Evolutionary conservation across 2,113 vertebrate species (phyloP), one percentile per base, ranked within the genome.

Genomic region (Lipophrys pholis): DNA sequence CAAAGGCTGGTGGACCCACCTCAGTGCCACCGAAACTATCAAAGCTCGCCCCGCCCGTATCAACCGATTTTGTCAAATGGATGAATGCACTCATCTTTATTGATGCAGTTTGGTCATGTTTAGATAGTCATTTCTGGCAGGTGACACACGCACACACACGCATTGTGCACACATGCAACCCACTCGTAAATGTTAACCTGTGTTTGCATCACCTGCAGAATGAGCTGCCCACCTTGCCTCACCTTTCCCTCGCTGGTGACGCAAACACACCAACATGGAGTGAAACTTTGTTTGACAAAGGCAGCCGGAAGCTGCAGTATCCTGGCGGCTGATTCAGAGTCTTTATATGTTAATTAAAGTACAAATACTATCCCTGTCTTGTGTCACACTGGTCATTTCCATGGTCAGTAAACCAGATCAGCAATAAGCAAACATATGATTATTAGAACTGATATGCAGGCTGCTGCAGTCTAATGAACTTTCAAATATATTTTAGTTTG

Each of bases 141-240:
- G 43, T 0, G 0, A 55, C 2, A 12, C n/a, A 12, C 8, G 8
- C 11, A 1, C 40, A 49, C 17, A 14, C 54, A 38, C 65, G 52
- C 71, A 11, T n/a, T n/a, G n/a, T n/a, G n/a, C 30, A 43, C 21
- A 30, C 21, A 30, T 6, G 51, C 41, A 59, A 21, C 48, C 5
- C 10, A 0, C 53, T n/a, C 50, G 57, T 55, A 30, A 83, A 67
- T 70, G 67, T 87, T 84, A 78, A 73, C 65, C 54, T 66, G 41
- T 6, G 57, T 51, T 83, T 82, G 81, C 81, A 84, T 86, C 87
- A 76, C 52, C 16, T 79, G 58, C 65, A 12, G n/a, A 57, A 66
- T 69, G 61, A 68, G 64, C 11, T 67, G 56, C 55, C 60, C 73
- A 60, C 82, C n/a, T 80, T 17, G 59, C 74, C 80, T 83, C 67